These are phyloP conservation scores for Acanthosepion lycidas DNA, from an alignment of 2,888 invertebrate genomes.

Conservation along the genomic window DNA sequence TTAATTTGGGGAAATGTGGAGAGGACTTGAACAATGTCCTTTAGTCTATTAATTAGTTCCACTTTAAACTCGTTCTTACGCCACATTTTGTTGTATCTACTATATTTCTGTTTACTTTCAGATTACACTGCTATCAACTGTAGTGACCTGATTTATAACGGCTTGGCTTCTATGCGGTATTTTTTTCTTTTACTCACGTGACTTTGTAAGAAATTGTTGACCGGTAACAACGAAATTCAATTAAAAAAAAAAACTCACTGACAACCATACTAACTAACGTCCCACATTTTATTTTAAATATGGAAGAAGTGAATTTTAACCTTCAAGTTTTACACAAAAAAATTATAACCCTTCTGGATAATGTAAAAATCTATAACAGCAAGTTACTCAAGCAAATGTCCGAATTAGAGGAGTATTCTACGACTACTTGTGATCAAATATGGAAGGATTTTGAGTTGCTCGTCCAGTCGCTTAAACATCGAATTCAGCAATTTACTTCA, in stretches of 20 bases:
- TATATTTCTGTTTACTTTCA: no score
- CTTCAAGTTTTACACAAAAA: neutral
- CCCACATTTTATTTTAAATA: neutral
- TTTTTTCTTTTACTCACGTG: no score
- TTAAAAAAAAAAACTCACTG: neutral
- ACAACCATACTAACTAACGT: neutral
- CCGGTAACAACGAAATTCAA: no score
- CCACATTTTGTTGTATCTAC: no score
- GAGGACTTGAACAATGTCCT: no score
- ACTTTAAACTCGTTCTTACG: no score
- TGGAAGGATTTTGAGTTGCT: neutral
- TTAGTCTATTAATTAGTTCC: no score
- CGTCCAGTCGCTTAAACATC: neutral
- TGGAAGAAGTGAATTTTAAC: neutral
- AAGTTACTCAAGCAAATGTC: neutral
- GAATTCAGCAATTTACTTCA: neutral
- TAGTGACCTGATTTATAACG: no score
- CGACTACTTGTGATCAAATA: neutral
- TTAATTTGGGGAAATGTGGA: no score
- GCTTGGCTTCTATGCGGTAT: no score
- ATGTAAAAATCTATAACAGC: neutral
- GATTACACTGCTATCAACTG: no score
- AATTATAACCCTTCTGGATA: neutral
- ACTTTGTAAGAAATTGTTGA: no score
- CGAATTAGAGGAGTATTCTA: neutral